Base-by-base conservation (phyloP, 1,140 invertebrate genomes). In the Zaprionus camerounensis region DNA sequence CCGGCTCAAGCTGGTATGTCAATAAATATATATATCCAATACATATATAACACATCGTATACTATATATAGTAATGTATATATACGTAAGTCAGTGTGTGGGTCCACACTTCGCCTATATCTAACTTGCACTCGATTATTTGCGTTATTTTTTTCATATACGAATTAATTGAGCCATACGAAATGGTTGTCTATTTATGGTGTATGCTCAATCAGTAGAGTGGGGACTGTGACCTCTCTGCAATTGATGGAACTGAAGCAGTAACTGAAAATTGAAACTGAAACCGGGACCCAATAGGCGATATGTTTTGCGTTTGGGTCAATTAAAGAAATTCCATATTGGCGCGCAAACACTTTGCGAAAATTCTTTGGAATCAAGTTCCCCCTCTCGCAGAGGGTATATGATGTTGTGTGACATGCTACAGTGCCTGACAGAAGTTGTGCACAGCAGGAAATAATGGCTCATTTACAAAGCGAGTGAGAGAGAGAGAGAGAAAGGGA, bases 141-240 rank as follows among this genome's bases (percentile, higher is more conserved):
- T 75, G 83, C 69, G 80, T 87, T 87, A 76, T 86, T 72, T 74
- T 74, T 78, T 72, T 74, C 71, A 63, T 76, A 51, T 76, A 55
- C 83, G 70, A 87, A 72, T 88, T 80, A 87, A 87, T 87, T 87
- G 78, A 78, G 71, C 70, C 78, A 67, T 70, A 58, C 80, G 62
- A 78, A 74, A 64, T 53, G 26, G 12, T 76, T 70, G 70, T 82
- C 82, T 81, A 86, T 82, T 82, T 78, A 80, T 80, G 83, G 79
- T 36, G 49, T 64, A 55, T 68, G 68, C 68, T 81, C 66, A 80
- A 68, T 69, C 75, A 77, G 51, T 63, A 72, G 57, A 62, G 62
- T 72, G 62, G 34, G 57, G 46, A 76, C 57, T 61, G 55, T 59
- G 73, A 76, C 68, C 73, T 61, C 55, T 68, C 55, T 68, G 34